Evolutionary conservation across 2,888 invertebrate species (phyloP), one percentile per base, ranked within the genome.

Genomic region (Plagodis pulveraria): DNA sequence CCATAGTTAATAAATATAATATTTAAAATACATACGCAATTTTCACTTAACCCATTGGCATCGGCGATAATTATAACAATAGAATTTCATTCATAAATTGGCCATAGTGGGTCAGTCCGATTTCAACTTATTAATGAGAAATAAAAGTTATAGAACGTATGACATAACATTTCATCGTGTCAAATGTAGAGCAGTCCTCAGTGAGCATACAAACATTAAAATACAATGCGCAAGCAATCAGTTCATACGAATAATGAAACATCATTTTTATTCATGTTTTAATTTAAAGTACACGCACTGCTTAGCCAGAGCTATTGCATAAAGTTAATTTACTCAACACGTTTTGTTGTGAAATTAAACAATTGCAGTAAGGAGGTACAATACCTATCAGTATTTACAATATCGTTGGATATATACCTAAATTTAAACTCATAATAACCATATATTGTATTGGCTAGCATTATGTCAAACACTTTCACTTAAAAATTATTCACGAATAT

Each of bases 191-290:
- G 50, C 42, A 11, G 51, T 48, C 65, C 69, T 71, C 71, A 71
- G 48, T 41, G 56, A 46, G 43, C 61, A 65, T 63, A 68, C 62
- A 68, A 69, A 69, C 74, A 87, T 88, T 87, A 86, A 73, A 87
- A 87, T 86, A 89, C 88, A 89, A 89, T 89, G 78, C 77, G 80
- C 87, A 78, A 77, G 80, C 87, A 86, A 89, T 87, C 86, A 86
- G 73, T 70, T 69, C 22, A 22, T 59, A 58, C 70, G 75, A 69
- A 81, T 77, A 62, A 63, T 65, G 55, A 55, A 53, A 52, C 60
- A 56, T 48, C 51, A 51, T 52, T 63, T 58, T 62, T 61, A 62
- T 70, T 66, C 69, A 66, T 62, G 56, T 60, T 47, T 49, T 55
- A 58, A 59, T 63, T 22, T 57, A 42, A 11, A 52, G 35, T 50